A percentile compares a stretch with the other conserved stretches of the same genome.
phyloP scores from a whole-genome alignment of 2,797 vertebrate species.

The Syncerus caffer region DNA sequence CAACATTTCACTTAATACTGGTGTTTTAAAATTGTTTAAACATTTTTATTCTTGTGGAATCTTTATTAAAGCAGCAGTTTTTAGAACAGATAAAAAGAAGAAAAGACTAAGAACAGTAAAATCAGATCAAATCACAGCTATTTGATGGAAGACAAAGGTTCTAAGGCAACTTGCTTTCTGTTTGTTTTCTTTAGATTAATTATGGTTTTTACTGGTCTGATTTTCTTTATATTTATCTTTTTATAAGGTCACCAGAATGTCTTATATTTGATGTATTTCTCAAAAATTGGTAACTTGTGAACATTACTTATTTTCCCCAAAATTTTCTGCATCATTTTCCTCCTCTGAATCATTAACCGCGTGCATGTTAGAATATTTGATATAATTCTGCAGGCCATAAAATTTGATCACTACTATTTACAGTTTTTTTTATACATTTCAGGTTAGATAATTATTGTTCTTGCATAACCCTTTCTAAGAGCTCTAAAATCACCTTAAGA shows the following conservation, averaged over 20 bases:
- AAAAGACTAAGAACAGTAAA: neutral
- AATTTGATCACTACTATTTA: neutral
- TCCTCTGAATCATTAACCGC: neutral
- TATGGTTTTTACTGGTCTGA: neutral
- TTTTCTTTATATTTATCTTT: neutral
- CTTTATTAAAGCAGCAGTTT: neutral
- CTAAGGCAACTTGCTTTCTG: neutral
- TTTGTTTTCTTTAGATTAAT: neutral
- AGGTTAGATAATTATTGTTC: neutral
- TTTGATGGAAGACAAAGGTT: neutral
- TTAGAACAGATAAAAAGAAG: neutral
- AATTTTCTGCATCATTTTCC: neutral
- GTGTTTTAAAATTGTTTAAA: neutral
- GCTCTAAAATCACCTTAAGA: neutral
- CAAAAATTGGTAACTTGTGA: neutral
- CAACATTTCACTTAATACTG: neutral
- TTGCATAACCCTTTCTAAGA: neutral
- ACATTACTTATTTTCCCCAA: neutral
- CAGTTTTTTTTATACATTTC: neutral
- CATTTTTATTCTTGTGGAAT: neutral
- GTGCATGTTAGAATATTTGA: neutral
- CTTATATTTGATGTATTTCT: neutral
- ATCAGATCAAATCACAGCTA: neutral
- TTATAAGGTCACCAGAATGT: neutral
- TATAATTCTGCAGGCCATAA: neutral